phyloP scores from a whole-genome alignment of 2,888 invertebrate genomes.

The Andrena flavipes region DNA sequence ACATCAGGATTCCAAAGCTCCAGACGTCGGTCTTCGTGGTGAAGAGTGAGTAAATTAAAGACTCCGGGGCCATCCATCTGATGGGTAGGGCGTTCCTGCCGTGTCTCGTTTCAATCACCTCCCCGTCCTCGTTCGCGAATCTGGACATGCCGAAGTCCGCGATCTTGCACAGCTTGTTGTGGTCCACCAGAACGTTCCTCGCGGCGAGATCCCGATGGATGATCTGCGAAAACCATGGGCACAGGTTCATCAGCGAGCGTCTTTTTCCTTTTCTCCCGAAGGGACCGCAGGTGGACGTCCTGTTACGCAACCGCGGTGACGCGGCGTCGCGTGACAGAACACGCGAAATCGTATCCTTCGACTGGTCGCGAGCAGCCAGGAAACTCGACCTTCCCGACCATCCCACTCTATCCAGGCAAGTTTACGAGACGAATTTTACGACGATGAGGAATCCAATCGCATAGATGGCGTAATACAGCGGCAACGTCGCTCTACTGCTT shows the following conservation, averaged over 20 bases:
- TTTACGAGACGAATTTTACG: slow-evolving; percentile 22
- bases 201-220: slow-evolving; percentile 94
- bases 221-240: slow-evolving; percentile 86
- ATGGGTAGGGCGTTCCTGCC: slow-evolving; percentile 89
- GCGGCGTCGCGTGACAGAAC: slow-evolving; percentile 29
- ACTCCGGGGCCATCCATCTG: slow-evolving; percentile 95
- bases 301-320: slow-evolving; percentile 42
- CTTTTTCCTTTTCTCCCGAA: neutral
- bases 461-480: slow-evolving; percentile 25
- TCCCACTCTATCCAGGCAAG: neutral
- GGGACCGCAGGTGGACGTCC: slow-evolving; percentile 50
- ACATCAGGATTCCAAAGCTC: slow-evolving; percentile 94
- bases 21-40: slow-evolving; percentile 94
- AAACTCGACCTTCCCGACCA: slow-evolving; percentile 11
- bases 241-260: neutral
- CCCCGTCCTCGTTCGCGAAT: slow-evolving; percentile 86
- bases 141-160: slow-evolving; percentile 95
- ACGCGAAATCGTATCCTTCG: slow-evolving; percentile 29
- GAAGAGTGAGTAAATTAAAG: slow-evolving; percentile 91
- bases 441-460: slow-evolving; percentile 1
- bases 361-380: neutral
- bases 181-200: slow-evolving; percentile 92
- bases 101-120: slow-evolving; percentile 85
- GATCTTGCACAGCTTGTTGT: slow-evolving; percentile 94
- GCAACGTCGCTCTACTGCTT: slow-evolving; percentile 14